Percentiles rank a stretch among this genome's conserved stretches.
Conservation (phyloP, 2,888 invertebrate species). For the Pyralis farinalis region DNA sequence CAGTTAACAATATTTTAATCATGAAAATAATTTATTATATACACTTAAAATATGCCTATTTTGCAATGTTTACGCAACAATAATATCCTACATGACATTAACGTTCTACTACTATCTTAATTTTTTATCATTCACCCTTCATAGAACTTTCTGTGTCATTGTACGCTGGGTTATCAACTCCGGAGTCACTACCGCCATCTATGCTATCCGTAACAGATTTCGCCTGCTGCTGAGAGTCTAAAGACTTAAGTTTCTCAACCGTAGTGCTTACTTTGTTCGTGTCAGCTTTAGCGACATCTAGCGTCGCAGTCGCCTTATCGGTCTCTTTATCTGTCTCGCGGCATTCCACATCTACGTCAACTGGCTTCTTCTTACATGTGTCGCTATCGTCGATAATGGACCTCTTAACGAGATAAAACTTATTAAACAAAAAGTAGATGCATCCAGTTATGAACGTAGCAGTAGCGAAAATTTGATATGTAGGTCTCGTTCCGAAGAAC, state of each 20-base stretch:
- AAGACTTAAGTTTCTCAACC: conserved; percentile 18
- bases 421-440: conserved; percentile 85
- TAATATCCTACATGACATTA: conserved; percentile 26
- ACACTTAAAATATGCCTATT: conserved; percentile 20
- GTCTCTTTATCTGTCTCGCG: conserved; percentile 37
- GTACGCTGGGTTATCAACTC: conserved; percentile 69
- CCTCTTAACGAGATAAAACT: conserved; percentile 81
- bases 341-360: conserved; percentile 53
- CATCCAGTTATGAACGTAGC: conserved; percentile 83
- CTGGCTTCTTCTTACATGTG: conserved; percentile 79
- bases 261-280: conserved; percentile 23
- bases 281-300: conserved; percentile 50
- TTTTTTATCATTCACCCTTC: conserved; percentile 29
- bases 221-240: conserved; percentile 20
- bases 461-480: conserved; percentile 86
- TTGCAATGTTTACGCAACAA: conserved; percentile 22
- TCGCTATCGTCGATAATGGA: conserved; percentile 77
- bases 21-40: conserved; percentile 29
- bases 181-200: conserved; percentile 73
- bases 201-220: conserved; percentile 48
- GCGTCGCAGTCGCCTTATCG: conserved; percentile 31
- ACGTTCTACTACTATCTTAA: conserved; percentile 39
- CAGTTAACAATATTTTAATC: conserved; percentile 21
- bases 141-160: conserved; percentile 52
- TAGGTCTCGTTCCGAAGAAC: conserved; percentile 85